These are phyloP conservation scores for Colistium nudipinnis DNA, from an alignment of 2,113 vertebrate genomes.

Conservation along the genomic window DNA sequence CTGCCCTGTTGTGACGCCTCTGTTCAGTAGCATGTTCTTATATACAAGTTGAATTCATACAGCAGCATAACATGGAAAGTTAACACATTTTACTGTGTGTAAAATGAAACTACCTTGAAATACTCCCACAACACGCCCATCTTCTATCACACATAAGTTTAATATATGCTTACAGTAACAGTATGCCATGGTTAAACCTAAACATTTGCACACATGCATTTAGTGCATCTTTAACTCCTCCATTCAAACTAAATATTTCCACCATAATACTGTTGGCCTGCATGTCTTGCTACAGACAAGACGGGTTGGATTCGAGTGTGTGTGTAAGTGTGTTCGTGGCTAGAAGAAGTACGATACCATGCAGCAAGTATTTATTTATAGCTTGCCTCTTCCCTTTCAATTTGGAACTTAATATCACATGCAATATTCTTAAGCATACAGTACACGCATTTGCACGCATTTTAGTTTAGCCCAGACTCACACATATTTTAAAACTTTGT, in stretches of 20 bases:
- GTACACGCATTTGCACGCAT: slow-evolving; percentile 8
- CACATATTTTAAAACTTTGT: slow-evolving; percentile 2
- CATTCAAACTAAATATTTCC: neutral
- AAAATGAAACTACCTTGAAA: too few species aligned
- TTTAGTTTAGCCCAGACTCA: slow-evolving; percentile 15
- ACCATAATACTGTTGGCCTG: slow-evolving; percentile 13
- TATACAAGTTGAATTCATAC: too few species aligned
- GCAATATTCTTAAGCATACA: slow-evolving; percentile 30
- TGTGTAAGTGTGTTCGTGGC: neutral
- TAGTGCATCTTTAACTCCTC: neutral
- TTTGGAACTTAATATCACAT: slow-evolving; percentile 71
- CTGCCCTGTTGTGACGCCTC: too few species aligned
- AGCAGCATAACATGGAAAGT: too few species aligned
- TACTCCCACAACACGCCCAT: too few species aligned
- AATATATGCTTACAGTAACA: slow-evolving; percentile 25
- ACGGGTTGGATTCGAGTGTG: slow-evolving; percentile 13
- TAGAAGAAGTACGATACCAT: slow-evolving; percentile 51
- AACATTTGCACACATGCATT: neutral
- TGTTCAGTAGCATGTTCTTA: too few species aligned
- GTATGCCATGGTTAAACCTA: neutral
- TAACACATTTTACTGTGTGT: too few species aligned
- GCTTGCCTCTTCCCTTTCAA: slow-evolving; percentile 71
- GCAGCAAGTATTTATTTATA: slow-evolving; percentile 72
- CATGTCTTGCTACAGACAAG: slow-evolving; percentile 23
- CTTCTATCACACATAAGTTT: neutral